Conservation (phyloP, 1,140 invertebrate species). For the Lycorma delicatula region DNA sequence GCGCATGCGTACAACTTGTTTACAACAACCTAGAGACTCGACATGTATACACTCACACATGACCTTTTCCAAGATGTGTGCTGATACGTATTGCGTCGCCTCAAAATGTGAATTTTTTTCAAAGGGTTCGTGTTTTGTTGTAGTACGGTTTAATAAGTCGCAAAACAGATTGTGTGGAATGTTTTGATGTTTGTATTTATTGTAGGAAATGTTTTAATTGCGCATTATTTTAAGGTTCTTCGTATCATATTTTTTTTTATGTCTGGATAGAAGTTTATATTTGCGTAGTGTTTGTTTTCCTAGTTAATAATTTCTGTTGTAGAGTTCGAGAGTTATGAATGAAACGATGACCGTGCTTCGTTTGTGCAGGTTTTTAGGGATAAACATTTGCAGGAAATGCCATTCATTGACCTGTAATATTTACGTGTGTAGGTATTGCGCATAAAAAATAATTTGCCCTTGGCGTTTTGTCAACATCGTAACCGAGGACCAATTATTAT, state of each 20-base stretch:
- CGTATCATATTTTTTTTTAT: conserved; percentile 12
- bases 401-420: conserved; percentile 37
- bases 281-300: too few relatives aligned
- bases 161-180: conserved; percentile 6
- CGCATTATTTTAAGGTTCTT: conserved; percentile 25
- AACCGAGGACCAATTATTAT: too few relatives aligned
- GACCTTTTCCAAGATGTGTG: conserved; percentile 33
- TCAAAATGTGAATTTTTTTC: background rate
- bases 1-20: conserved; percentile 39
- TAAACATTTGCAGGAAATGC: conserved; percentile 27
- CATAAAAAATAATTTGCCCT: too few relatives aligned
- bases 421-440: conserved; percentile 38
- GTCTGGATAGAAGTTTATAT: background rate
- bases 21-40: conserved; percentile 32
- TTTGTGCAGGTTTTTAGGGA: conserved; percentile 16
- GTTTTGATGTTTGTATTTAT: conserved; percentile 21
- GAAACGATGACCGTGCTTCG: conserved; percentile 13
- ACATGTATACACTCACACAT: conserved; percentile 31
- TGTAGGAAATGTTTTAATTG: conserved; percentile 16
- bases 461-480: too few relatives aligned
- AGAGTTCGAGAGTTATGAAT: too few relatives aligned
- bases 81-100: conserved; percentile 22
- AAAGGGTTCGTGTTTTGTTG: background rate
- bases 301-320: too few relatives aligned
- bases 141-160: too few relatives aligned